phyloP scores from a whole-genome alignment of 2,113 vertebrate species.

The Chaenogobius annularis region DNA sequence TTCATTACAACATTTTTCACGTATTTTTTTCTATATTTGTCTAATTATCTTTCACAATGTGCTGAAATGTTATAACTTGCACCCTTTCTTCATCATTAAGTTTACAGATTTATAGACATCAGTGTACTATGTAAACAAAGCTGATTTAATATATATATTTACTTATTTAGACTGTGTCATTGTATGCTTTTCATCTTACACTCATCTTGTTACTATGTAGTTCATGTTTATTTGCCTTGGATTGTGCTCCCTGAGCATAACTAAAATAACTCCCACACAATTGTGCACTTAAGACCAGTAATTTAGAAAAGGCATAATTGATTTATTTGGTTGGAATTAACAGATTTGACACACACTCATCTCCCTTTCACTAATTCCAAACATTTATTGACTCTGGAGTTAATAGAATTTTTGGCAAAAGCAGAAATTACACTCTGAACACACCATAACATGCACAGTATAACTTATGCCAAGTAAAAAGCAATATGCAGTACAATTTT shows the following conservation, averaged over 20 bases:
- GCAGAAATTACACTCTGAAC: slow-evolving; percentile 5
- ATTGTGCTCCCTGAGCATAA: not conserved
- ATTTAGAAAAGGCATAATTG: slow-evolving; percentile 11
- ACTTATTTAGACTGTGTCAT: not conserved
- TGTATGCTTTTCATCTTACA: not conserved
- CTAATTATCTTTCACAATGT: too few species aligned
- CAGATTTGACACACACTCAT: slow-evolving; percentile 19
- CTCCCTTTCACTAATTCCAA: slow-evolving; percentile 30
- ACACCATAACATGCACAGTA: slow-evolving; percentile 7
- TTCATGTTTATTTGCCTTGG: not conserved
- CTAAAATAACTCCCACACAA: not conserved
- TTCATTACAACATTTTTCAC: too few species aligned
- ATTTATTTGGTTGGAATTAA: slow-evolving; percentile 26
- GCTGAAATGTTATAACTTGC: too few species aligned
- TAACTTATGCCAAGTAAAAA: slow-evolving; percentile 16
- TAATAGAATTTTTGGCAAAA: slow-evolving; percentile 57
- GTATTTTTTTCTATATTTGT: too few species aligned
- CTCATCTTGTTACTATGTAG: not conserved
- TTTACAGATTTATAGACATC: too few species aligned
- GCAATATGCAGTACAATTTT: slow-evolving; percentile 28
- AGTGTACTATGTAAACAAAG: too few species aligned
- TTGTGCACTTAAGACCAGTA: not conserved
- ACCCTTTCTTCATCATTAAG: too few species aligned
- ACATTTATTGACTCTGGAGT: slow-evolving; percentile 45
- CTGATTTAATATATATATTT: too few species aligned